These are phyloP conservation scores for Alca torda DNA, from an alignment of 2,797 vertebrate species.

Conservation along the genomic window DNA sequence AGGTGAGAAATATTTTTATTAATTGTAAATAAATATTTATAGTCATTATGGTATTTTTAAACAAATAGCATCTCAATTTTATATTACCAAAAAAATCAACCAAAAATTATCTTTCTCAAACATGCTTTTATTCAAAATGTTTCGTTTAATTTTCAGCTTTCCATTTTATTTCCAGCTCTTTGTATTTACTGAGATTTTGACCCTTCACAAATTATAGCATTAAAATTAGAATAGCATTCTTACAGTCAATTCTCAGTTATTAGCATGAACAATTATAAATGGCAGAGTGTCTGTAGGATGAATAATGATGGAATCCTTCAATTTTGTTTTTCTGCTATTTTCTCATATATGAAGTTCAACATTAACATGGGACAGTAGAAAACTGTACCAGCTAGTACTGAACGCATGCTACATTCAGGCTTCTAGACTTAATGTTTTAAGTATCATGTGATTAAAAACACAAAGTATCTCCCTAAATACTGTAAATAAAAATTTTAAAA, in stretches of 20 bases:
- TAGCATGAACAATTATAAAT: not conserved
- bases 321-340: not conserved
- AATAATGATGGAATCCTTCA: not conserved
- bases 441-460: not conserved
- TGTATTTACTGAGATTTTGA: not conserved
- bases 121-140: not conserved
- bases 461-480: not conserved
- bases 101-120: not conserved
- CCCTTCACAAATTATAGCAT: not conserved
- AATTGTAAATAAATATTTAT: not conserved
- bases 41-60: not conserved
- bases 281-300: not conserved
- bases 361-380: not conserved
- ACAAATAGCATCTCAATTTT: not conserved
- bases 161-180: not conserved
- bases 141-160: not conserved
- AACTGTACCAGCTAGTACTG: not conserved
- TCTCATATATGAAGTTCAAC: not conserved
- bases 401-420: not conserved
- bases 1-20: not conserved
- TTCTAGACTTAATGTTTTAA: not conserved
- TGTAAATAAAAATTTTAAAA: not conserved
- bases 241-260: not conserved
- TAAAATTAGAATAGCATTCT: not conserved
- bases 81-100: not conserved